Conservation (phyloP, 2,797 vertebrate species). For the Uromys caudimaculatus region DNA sequence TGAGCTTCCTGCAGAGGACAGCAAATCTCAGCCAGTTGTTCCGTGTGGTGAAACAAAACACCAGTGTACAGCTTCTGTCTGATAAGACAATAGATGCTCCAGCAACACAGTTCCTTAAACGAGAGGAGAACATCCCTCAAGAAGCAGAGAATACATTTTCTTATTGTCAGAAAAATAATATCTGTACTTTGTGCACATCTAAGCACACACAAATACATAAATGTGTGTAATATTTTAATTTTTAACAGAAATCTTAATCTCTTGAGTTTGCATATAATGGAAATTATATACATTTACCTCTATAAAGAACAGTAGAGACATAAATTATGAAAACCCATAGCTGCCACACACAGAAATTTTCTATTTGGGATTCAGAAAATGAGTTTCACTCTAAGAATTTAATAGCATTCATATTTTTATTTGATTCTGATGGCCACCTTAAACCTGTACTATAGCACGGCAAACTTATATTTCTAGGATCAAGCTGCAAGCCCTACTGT, state of each 20-base stretch:
- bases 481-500: conserved; percentile 68
- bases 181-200: background rate
- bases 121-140: conserved; percentile 20
- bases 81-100: conserved; percentile 28
- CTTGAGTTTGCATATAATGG: conserved; percentile 2
- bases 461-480: conserved; percentile 68
- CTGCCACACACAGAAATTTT: conserved; percentile 37
- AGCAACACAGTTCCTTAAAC: conserved; percentile 39
- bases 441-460: conserved; percentile 55
- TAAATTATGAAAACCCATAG: conserved; percentile 59
- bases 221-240: background rate
- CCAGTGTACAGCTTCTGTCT: conserved; percentile 45
- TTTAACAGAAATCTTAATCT: background rate
- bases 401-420: conserved; percentile 75
- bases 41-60: conserved; percentile 44
- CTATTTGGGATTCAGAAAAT: conserved; percentile 55
- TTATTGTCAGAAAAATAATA: background rate
- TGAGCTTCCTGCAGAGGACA: conserved; percentile 54
- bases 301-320: conserved; percentile 18
- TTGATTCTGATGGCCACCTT: conserved; percentile 67
- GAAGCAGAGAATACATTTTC: conserved; percentile 60
- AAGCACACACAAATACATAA: background rate
- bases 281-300: conserved; percentile 57
- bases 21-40: conserved; percentile 10
- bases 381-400: conserved; percentile 72